Evolutionary conservation across 2,888 invertebrate genomes (phyloP), one percentile per base, ranked within the genome.

Genomic region (Clivina fossor): DNA sequence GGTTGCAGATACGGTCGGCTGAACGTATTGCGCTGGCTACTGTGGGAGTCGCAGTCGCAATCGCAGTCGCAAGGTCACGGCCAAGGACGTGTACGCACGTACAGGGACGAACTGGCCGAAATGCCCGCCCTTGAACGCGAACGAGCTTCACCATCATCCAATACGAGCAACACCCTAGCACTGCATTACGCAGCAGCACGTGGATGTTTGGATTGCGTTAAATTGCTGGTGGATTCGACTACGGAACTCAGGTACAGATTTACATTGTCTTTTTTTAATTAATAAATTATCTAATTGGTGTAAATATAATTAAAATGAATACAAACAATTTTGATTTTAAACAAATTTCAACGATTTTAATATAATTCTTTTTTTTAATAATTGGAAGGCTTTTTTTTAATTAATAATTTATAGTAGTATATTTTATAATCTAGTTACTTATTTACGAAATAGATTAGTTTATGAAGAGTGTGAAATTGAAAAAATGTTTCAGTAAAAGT

Each of bases 131-230:
- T 78, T 65, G 77, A 78, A 66, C 71, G 76, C 50, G 55, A 55
- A 15, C 37, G 32, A 22, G 64, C 63, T 5, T 77, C 73, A 64
- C 77, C 76, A 50, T 59, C 60, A 62, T 75, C 76, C 62, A 76
- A 77, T 65, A 77, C 78, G 69, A 83, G 82, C 71, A 87, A 88
- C 62, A 90, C 89, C 58, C 78, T 92, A 64, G 90, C 92, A 61
- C 79, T 93, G 58, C 92, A 93, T 74, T 92, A 92, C 74, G 92
- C 92, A 9, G 88, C 90, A 22, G 90, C 90, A 56, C 79, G 90
- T 62, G 92, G 92, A 60, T 90, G 90, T 71, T 78, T 91, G 63
- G 90, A 91, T 74, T 90, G 90, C 73, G 90, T 92, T 65, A 82
- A 88, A 63, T 78, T 91, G 15, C 78, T 90, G 37, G 84, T 89